A percentile compares a stretch with the other conserved stretches of the same genome.
Evolutionary conservation across 2,113 vertebrate species (phyloP).

Genomic region (Clarias magur): DNA sequence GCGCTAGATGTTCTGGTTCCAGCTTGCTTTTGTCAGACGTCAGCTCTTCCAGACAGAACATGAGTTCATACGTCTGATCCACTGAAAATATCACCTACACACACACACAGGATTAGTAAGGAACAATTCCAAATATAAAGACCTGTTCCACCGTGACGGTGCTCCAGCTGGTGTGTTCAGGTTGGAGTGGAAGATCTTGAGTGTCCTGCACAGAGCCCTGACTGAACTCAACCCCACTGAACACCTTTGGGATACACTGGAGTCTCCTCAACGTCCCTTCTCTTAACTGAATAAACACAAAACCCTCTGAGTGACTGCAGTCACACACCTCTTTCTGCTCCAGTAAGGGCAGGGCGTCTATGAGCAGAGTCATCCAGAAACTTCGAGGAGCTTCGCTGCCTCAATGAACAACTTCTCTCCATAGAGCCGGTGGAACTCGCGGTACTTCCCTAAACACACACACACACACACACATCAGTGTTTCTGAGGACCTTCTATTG

Average conservation of each 20-base stretch:
- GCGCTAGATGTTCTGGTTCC: constrained; percentile 46
- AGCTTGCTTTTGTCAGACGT: constrained; percentile 66
- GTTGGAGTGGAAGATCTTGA: too few species aligned
- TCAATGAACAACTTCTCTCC: constrained; percentile 83
- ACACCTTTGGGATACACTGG: too few species aligned
- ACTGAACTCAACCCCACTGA: too few species aligned
- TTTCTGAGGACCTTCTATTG: background rate
- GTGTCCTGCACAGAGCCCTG: too few species aligned
- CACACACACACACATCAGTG: constrained; percentile 48
- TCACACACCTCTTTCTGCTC: constrained; percentile 88
- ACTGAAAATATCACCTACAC: constrained; percentile 89
- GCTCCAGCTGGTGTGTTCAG: too few species aligned
- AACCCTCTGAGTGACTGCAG: too few species aligned
- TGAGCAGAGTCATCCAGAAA: constrained; percentile 96
- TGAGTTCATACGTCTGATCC: constrained; percentile 90
- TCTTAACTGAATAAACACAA: too few species aligned
- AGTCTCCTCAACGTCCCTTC: too few species aligned
- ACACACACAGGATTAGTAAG: background rate
- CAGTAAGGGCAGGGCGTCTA: constrained; percentile 90
- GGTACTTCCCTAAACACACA: constrained; percentile 83
- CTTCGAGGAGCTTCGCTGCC: constrained; percentile 82
- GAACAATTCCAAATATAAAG: background rate
- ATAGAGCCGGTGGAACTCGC: constrained; percentile 92
- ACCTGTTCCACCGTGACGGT: too few species aligned
- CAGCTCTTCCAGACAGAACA: constrained; percentile 87